Percentiles rank a stretch among this genome's conserved stretches.
Evolutionary conservation across 2,888 invertebrate species (phyloP).

Genomic region (Rhagonycha fulva): DNA sequence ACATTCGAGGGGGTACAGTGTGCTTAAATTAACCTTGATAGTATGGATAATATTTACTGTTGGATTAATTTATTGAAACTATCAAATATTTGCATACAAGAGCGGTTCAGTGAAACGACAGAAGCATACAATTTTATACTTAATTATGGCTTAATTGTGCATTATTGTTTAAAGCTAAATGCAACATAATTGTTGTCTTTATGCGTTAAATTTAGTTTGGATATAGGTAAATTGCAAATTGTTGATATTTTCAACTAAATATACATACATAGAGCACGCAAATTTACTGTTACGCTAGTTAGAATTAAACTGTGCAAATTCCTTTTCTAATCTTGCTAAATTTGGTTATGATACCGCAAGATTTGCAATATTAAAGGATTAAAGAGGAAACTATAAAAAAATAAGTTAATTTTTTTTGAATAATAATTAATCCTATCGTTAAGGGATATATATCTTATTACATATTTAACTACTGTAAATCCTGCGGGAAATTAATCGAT

Average conservation of each 20-base stretch:
- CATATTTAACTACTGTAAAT: slow-evolving; percentile 33
- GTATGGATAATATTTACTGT: background rate
- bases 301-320: background rate
- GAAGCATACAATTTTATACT: background rate
- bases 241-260: background rate
- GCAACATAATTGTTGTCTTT: background rate
- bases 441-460: slow-evolving; percentile 26
- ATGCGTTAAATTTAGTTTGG: background rate
- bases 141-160: background rate
- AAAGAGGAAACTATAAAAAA: background rate
- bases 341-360: background rate
- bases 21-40: background rate
- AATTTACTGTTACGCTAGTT: background rate
- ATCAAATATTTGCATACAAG: background rate
- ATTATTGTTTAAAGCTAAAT: background rate
- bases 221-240: background rate
- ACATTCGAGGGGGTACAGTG: too few relatives aligned
- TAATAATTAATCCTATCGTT: slow-evolving; percentile 16
- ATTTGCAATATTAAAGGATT: background rate
- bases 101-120: background rate
- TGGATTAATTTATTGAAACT: background rate
- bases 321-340: background rate
- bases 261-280: background rate
- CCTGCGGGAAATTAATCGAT: slow-evolving; percentile 38
- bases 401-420: background rate